Base-by-base conservation (phyloP, 2,797 vertebrate genomes). In the Urophycis tenuis region DNA sequence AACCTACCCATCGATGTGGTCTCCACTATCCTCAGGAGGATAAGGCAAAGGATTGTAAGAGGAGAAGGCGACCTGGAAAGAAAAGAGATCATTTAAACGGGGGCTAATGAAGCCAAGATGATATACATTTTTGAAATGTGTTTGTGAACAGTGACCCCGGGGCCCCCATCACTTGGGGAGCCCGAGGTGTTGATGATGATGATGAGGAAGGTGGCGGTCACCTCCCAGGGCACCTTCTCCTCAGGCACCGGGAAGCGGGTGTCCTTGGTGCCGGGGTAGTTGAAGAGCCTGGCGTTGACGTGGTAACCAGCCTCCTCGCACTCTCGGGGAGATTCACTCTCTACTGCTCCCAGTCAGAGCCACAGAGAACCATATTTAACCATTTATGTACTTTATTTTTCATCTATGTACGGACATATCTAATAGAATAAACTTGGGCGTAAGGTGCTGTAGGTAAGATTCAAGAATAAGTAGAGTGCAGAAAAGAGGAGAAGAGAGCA, bases 211-310 rank as follows among this genome's bases (percentile, higher is more conserved):
- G 73, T 45, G 34, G 83, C 41, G 75, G 60, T 29, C 92, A 99
- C 97, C 95, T 96, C 91, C 97, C 97, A 99, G 22, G 95, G 93
- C 78, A 99, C 97, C 84, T 96, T 97, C 92, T 99, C 97, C 6
- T 99, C 94, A 0, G 97, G 96, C 82, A 99, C 97, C 0, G 97
- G 95, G 86, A 97, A 99, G 39, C 97, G 95, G 0, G 75, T 78
- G 10, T 92, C 67, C 9, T 87, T 89, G 76, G 92, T 92, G 74
- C 80, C 81, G 0, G 95, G 95, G 81, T 99, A 99, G 3, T 91
- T 78, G 35, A 95, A 89, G 76, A 93, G 92, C 30, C 96, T 92
- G 41, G 96, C 93, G 0, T 92, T 93, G 74, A 95, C 88, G 0
- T 99, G 97, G 78, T 83, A 87, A 0, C 35, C 8, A 0, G 88